These are phyloP conservation scores for Sebastes trivittatus DNA, from an alignment of 2,797 vertebrate genomes.

Conservation along the genomic window DNA sequence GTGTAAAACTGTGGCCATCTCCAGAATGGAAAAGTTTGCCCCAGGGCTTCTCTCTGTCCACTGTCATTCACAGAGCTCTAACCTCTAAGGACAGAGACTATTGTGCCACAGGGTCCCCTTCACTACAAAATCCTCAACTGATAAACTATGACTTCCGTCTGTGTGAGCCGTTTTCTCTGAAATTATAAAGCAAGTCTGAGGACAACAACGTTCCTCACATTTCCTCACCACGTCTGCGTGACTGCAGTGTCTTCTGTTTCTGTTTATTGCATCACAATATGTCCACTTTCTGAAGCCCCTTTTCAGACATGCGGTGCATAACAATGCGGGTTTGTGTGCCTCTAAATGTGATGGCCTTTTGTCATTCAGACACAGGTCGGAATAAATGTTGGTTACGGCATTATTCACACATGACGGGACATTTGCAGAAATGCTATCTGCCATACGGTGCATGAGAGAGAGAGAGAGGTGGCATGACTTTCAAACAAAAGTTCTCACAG, in stretches of 20 bases:
- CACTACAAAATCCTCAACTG: conserved; percentile 17
- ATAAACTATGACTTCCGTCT: conserved; percentile 35
- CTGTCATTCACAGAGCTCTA: conserved; percentile 57
- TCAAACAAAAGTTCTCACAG: not conserved
- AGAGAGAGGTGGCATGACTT: not conserved
- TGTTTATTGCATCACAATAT: not conserved
- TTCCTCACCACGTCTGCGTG: not conserved
- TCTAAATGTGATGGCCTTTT: not conserved
- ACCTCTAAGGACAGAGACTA: conserved; percentile 44
- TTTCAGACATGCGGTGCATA: not conserved
- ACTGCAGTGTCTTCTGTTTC: not conserved
- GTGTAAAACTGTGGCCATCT: conserved; percentile 23
- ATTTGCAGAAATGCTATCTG: not conserved
- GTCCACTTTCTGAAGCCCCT: not conserved
- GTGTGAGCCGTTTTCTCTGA: conserved; percentile 13
- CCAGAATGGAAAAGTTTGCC: conserved; percentile 35
- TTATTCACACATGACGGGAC: not conserved
- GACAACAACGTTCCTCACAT: not conserved
- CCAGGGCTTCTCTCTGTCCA: conserved; percentile 36
- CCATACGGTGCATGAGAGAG: not conserved
- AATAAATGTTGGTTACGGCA: not conserved
- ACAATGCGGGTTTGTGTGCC: not conserved
- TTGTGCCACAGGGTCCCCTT: conserved; percentile 19
- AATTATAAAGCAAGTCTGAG: not conserved
- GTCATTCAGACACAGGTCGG: not conserved